Evolutionary conservation across 2,888 invertebrate species (phyloP).

Genomic region (Drosophila gaucha): DNA sequence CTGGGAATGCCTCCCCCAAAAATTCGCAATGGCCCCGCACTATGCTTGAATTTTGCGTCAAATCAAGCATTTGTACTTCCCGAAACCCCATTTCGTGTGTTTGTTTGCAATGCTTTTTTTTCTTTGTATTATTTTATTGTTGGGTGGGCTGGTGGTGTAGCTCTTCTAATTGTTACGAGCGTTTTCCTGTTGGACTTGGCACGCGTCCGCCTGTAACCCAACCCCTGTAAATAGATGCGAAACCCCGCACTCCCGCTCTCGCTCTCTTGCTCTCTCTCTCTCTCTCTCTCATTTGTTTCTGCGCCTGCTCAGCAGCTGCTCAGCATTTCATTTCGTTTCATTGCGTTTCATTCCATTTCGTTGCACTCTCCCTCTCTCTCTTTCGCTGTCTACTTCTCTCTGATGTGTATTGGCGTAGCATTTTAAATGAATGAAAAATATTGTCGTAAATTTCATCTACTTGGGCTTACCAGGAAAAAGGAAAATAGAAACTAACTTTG

Average conservation of each 20-base stretch:
- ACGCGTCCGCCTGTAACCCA: constrained; percentile 43
- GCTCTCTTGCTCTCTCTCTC: neutral
- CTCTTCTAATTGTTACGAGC: constrained; percentile 64
- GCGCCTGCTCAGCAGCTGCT: constrained; percentile 58
- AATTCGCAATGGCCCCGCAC: neutral
- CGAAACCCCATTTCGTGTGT: constrained; percentile 17
- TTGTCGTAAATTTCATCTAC: constrained; percentile 71
- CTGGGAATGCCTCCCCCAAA: neutral
- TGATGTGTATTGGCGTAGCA: constrained; percentile 63
- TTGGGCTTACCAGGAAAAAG: constrained; percentile 37
- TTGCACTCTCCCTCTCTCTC: constrained; percentile 7
- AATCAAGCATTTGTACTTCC: constrained; percentile 57
- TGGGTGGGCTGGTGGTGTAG: neutral
- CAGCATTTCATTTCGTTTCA: constrained; percentile 26
- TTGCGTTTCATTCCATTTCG: constrained; percentile 28
- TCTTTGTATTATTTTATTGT: neutral
- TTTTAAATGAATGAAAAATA: constrained; percentile 81
- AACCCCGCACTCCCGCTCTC: neutral
- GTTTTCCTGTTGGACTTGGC: constrained; percentile 71
- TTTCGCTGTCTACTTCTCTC: neutral
- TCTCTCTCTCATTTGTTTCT: neutral
- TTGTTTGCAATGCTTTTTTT: constrained; percentile 1
- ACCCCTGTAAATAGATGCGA: constrained; percentile 35
- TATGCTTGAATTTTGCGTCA: constrained; percentile 42
- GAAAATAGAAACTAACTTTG: constrained; percentile 12